These are phyloP conservation scores for Tachina lurida DNA, from an alignment of 2,888 invertebrate species.

Conservation along the genomic window DNA sequence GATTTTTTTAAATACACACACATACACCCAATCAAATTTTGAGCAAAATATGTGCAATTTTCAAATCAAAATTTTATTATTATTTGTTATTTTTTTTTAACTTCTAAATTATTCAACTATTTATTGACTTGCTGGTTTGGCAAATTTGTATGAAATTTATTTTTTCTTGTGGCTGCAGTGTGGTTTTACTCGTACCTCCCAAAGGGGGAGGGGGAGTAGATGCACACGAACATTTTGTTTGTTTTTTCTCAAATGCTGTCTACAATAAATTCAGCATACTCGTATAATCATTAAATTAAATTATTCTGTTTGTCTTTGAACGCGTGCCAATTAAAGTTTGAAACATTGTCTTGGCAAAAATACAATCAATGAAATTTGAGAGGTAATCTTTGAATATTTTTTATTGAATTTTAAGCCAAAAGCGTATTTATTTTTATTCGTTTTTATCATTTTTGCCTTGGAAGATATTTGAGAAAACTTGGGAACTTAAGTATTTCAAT, in stretches of 20 bases:
- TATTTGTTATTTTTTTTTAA: conserved; percentile 7
- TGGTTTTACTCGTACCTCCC: conserved; percentile 3
- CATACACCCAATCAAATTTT: conserved; percentile 8
- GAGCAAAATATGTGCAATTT: not conserved
- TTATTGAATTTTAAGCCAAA: not conserved
- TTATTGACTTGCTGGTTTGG: conserved; percentile 56
- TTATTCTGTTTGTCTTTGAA: conserved; percentile 30
- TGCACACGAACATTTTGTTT: conserved; percentile 31
- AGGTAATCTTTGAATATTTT: conserved; percentile 8
- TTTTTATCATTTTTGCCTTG: not conserved
- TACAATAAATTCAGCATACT: conserved; percentile 16
- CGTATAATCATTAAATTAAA: conserved; percentile 28
- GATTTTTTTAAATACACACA: not conserved
- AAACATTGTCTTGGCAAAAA: not conserved
- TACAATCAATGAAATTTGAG: conserved; percentile 32
- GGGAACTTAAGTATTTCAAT: not conserved
- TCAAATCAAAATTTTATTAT: conserved; percentile 21
- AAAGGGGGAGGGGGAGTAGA: conserved; percentile 28
- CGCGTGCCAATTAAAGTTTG: conserved; percentile 38
- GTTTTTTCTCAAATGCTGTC: conserved; percentile 5
- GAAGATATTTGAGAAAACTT: not conserved
- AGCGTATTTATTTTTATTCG: not conserved
- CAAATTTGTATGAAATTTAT: conserved; percentile 11
- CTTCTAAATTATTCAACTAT: conserved; percentile 29
- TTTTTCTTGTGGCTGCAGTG: conserved; percentile 2